Base-by-base conservation (phyloP, 1,140 invertebrate species). In the Polypedilum pembai region DNA sequence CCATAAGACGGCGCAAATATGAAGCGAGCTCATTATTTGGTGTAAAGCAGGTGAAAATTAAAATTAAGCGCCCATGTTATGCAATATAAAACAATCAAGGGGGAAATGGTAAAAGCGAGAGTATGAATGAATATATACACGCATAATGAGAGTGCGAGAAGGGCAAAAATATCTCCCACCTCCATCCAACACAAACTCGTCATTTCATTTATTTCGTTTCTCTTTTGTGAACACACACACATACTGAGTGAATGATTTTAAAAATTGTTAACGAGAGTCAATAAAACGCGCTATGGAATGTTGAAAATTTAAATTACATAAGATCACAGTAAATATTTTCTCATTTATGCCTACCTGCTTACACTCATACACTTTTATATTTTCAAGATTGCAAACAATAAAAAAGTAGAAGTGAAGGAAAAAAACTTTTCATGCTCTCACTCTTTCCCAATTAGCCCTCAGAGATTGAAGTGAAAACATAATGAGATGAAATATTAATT, bases 401-500 rank as follows among this genome's bases (percentile, higher is more conserved):
- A 56, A 56, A 56, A 56, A 56, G 45, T 12, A 12, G n/a, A 15
- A 12, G 4, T 56, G n/a, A 15, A 56, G 3, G 45, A 56, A 56
- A 12, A 56, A 56, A 56, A 33, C 24, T 56, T 56, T n/a, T 56
- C 45, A 15, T 56, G 12, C 45, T 56, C n/a, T 56, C 3, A 12
- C 12, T 56, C 45, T 56, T 56, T 56, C 3, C 45, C 45, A 56
- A 56, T 56, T 56, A 56, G 45, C 45, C 45, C 45, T 56, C 45
- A 56, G 45, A 56, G 45, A 56, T 15, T 56, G 10, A 18, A 69
- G 65, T 21, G 20, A 69, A 69, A 69, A 69, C 20, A 10, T 69
- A 69, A 69, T 69, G 65, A 69, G 65, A 69, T 69, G 65, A 69
- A 69, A 69, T 69, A 69, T 69, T 69, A 69, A 69, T 69, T 69